A percentile compares a stretch with the other conserved stretches of the same genome.
These are phyloP conservation scores for Muntiacus reevesi DNA, from an alignment of 2,113 vertebrate species.

Conservation along the genomic window DNA sequence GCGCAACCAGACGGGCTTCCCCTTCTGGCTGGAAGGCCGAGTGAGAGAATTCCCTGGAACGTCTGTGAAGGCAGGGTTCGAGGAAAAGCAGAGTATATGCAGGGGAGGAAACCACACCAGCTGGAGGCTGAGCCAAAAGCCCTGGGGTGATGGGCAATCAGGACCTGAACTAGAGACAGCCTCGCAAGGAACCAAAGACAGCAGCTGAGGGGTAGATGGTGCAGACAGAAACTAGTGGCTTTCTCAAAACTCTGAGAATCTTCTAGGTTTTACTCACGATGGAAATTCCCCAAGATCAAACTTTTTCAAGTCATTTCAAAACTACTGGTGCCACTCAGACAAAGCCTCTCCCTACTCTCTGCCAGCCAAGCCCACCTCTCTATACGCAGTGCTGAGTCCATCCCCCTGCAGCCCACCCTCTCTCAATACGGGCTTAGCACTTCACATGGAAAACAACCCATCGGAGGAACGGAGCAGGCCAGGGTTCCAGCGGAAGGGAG, in stretches of 20 bases:
- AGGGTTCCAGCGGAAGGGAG: neutral
- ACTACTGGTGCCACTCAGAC: constrained; percentile 7
- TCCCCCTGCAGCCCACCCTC: neutral
- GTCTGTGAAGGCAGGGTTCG: neutral
- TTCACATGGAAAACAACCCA: neutral
- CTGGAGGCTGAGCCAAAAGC: neutral
- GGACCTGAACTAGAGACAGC: too few species aligned
- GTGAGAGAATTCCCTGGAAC: neutral
- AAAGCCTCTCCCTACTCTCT: neutral
- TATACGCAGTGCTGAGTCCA: neutral
- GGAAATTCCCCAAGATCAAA: constrained; percentile 61
- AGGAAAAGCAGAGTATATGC: accelerated
- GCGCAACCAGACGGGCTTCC: accelerated
- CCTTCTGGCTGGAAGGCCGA: neutral
- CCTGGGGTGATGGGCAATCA: neutral
- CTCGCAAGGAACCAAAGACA: neutral
- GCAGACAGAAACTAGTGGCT: neutral
- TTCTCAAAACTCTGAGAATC: constrained; percentile 30
- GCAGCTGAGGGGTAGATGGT: neutral
- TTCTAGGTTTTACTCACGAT: constrained; percentile 58
- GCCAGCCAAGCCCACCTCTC: neutral
- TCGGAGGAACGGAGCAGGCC: neutral
- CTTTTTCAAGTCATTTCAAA: constrained; percentile 60
- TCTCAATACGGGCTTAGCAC: neutral
- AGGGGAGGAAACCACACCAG: neutral